Conservation (phyloP, 1,140 invertebrate genomes). For the Coenobita brevimanus region DNA sequence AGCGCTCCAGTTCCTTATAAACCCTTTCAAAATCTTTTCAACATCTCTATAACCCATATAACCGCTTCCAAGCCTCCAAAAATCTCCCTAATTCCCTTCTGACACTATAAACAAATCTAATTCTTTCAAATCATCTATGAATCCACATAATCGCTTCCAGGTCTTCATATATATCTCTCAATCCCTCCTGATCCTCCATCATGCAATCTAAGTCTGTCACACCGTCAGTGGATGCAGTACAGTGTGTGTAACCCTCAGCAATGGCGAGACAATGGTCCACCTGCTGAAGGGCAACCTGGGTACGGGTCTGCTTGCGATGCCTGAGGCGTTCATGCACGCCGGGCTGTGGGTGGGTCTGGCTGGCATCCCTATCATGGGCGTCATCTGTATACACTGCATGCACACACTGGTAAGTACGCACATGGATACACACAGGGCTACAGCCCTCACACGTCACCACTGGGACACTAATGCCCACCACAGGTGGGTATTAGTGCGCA, state of each 20-base stretch:
- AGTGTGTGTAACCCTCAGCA: conserved; percentile 72
- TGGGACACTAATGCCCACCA: too few relatives aligned
- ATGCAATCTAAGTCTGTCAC: background rate
- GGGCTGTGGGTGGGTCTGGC: conserved; percentile 82
- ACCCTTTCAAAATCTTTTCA: too few relatives aligned
- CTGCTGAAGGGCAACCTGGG: conserved; percentile 88
- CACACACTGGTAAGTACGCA: conserved; percentile 83
- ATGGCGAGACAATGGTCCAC: conserved; percentile 86
- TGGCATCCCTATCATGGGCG: conserved; percentile 84
- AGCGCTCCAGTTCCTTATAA: too few relatives aligned
- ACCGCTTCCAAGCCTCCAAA: too few relatives aligned
- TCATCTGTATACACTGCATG: conserved; percentile 90
- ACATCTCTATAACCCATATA: too few relatives aligned
- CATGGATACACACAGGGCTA: too few relatives aligned
- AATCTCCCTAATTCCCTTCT: background rate
- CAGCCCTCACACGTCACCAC: too few relatives aligned
- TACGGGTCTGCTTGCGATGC: conserved; percentile 89
- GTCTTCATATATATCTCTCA: background rate
- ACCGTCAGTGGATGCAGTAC: background rate
- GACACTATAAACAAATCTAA: too few relatives aligned
- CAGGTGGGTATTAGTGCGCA: too few relatives aligned
- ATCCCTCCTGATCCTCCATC: background rate
- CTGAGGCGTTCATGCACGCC: conserved; percentile 86
- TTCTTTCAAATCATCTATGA: background rate
- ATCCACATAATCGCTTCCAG: background rate